Percentiles rank a stretch among this genome's conserved stretches.
phyloP scores from a whole-genome alignment of 2,797 vertebrate genomes.

The Lutjanus campechanus region DNA sequence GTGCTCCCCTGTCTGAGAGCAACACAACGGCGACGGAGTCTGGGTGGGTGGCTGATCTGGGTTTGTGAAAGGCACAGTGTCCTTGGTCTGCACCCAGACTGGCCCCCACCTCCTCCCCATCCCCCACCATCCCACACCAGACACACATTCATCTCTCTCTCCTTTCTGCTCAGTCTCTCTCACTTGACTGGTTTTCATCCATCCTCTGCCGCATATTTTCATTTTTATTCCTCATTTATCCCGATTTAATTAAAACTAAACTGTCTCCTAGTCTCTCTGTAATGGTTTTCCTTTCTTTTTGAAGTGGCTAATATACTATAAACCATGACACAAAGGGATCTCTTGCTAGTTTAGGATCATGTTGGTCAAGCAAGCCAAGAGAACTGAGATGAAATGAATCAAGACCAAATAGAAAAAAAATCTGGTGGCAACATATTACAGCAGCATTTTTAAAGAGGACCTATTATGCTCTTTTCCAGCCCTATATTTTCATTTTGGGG shows the following conservation, averaged over 20 bases:
- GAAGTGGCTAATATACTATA: not conserved
- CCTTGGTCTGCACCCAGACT: slow-evolving; percentile 46
- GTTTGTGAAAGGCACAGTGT: slow-evolving; percentile 59
- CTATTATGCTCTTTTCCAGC: too few species aligned
- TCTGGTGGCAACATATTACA: not conserved
- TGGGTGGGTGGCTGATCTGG: slow-evolving; percentile 43
- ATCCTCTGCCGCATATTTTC: not conserved
- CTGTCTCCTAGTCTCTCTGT: not conserved
- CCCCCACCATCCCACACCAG: not conserved
- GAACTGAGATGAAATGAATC: not conserved
- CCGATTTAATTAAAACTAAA: not conserved
- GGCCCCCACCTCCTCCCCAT: not conserved
- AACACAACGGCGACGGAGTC: slow-evolving; percentile 12
- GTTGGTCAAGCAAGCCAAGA: not conserved
- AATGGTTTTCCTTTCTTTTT: not conserved
- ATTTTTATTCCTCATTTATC: slow-evolving; percentile 12
- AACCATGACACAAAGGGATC: not conserved
- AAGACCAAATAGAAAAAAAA: not conserved
- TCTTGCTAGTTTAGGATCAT: not conserved
- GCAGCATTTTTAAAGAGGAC: not conserved
- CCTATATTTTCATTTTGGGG: too few species aligned
- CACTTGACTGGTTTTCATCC: slow-evolving; percentile 15
- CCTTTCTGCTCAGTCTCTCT: slow-evolving; percentile 13
- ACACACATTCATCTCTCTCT: slow-evolving; percentile 45
- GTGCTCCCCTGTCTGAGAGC: slow-evolving; percentile 25